Percentiles rank a stretch among this genome's conserved stretches.
phyloP scores from a whole-genome alignment of 2,797 vertebrate species.

The Vultur gryphus region DNA sequence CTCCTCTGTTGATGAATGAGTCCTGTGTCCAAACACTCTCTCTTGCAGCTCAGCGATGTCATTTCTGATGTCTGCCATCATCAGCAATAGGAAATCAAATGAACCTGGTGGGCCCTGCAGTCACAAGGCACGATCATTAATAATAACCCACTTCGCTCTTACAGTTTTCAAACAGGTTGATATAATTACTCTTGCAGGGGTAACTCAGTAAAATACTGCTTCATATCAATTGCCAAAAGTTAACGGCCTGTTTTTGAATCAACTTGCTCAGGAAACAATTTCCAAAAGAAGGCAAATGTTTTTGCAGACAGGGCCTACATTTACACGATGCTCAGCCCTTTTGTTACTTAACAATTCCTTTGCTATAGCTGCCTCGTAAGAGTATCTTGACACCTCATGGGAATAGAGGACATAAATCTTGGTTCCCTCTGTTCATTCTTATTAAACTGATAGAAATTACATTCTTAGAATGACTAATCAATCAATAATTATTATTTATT shows the following conservation, averaged over 20 bases:
- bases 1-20: conserved; percentile 81
- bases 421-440: background rate
- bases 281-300: background rate
- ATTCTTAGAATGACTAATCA: background rate
- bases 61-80: conserved; percentile 95
- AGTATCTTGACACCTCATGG: background rate
- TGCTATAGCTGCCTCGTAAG: background rate
- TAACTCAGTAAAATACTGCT: background rate
- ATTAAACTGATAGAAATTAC: background rate
- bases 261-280: background rate
- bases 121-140: background rate
- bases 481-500: background rate
- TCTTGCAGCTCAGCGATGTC: conserved; percentile 92
- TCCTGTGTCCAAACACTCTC: conserved; percentile 83
- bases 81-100: conserved; percentile 92
- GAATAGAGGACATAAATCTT: background rate
- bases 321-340: background rate
- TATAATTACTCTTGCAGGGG: background rate
- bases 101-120: conserved; percentile 92
- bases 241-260: background rate
- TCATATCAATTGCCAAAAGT: background rate
- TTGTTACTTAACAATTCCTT: background rate
- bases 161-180: background rate
- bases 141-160: background rate
- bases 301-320: background rate